Conservation (phyloP, 2,797 vertebrate genomes). For the Galaxias olidus region DNA sequence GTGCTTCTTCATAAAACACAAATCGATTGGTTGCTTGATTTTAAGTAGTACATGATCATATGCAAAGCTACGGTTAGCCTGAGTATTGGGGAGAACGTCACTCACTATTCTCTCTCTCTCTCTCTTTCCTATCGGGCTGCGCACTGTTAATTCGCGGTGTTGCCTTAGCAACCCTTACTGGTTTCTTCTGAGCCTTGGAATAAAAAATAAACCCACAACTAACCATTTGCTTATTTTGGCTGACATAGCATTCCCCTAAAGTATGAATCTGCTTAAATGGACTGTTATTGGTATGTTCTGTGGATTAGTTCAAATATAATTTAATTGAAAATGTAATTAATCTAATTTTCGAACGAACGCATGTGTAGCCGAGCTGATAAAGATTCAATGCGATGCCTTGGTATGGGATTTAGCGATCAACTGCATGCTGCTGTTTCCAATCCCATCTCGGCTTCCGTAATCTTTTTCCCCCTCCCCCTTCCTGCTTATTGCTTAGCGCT, state of each 20-base stretch:
- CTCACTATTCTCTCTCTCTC: constrained; percentile 2
- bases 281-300: too few species aligned
- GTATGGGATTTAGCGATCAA: constrained; percentile 21
- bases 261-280: too few species aligned
- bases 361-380: too few species aligned
- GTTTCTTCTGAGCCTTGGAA: constrained; percentile 19
- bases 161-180: constrained; percentile 9
- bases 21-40: constrained; percentile 19
- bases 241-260: not conserved
- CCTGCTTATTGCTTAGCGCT: constrained; percentile 12
- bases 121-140: constrained; percentile 11
- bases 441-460: constrained; percentile 19
- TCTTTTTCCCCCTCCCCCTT: constrained; percentile 2
- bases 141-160: constrained; percentile 15
- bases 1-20: constrained; percentile 46
- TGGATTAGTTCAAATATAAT: not conserved
- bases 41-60: constrained; percentile 38
- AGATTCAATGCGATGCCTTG: constrained; percentile 41
- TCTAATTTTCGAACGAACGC: not conserved
- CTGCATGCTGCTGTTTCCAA: constrained; percentile 38
- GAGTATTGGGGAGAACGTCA: constrained; percentile 8
- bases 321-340: not conserved
- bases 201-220: constrained; percentile 14
- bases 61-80: constrained; percentile 38
- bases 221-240: constrained; percentile 12